phyloP scores from a whole-genome alignment of 2,888 invertebrate genomes.

The Leptothorax acervorum region DNA sequence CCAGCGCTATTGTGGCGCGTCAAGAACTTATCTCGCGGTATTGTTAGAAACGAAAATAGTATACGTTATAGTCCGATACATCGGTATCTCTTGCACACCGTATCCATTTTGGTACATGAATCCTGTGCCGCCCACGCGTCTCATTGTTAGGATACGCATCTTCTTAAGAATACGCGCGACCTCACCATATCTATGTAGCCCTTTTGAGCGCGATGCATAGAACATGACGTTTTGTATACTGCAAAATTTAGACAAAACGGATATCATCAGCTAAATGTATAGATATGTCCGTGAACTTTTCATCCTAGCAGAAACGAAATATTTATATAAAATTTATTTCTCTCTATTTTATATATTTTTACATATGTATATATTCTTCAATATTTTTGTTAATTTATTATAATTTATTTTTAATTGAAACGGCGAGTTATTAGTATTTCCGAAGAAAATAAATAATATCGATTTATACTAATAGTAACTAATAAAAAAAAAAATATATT shows the following conservation, averaged over 20 bases:
- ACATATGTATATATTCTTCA: background rate
- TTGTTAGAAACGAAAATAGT: constrained; percentile 43
- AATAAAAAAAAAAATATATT: background rate
- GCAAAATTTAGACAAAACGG: constrained; percentile 20
- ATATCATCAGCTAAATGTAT: background rate
- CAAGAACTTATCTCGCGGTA: constrained; percentile 22
- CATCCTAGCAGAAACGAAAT: background rate
- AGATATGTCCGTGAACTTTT: background rate
- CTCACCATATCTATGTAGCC: constrained; percentile 24
- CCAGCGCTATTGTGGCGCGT: background rate
- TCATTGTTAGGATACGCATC: constrained; percentile 50
- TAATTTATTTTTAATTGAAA: background rate
- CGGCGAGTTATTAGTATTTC: background rate
- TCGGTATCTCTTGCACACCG: constrained; percentile 24
- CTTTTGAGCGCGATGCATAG: constrained; percentile 25
- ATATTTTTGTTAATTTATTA: background rate
- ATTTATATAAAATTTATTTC: background rate
- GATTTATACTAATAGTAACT: background rate
- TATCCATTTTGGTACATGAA: constrained; percentile 45
- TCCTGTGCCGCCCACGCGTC: constrained; percentile 52
- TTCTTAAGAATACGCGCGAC: constrained; percentile 27
- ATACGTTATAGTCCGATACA: background rate
- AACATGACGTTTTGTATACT: background rate
- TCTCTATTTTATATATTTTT: background rate
- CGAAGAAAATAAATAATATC: background rate